A percentile compares a stretch with the other conserved stretches of the same genome.
phyloP scores from a whole-genome alignment of 2,888 invertebrate species.

The Lycocerus yunnanus region DNA sequence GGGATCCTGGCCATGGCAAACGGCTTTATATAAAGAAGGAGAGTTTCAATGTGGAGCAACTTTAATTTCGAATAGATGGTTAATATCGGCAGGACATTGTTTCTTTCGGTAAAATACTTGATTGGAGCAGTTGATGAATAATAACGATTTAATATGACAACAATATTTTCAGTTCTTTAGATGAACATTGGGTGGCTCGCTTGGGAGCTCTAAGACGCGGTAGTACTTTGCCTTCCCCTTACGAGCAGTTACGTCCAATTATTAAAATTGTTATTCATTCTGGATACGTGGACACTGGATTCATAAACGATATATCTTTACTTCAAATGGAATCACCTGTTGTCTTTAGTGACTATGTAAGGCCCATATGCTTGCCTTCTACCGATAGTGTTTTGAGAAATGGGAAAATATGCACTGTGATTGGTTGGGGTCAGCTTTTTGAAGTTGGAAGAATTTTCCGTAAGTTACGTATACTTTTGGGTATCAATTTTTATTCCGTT shows the following conservation, averaged over 20 bases:
- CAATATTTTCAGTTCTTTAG: slow-evolving; percentile 64
- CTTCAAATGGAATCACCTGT: slow-evolving; percentile 66
- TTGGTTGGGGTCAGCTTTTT: slow-evolving; percentile 82
- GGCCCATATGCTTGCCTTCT: slow-evolving; percentile 70
- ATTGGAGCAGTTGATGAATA: neutral
- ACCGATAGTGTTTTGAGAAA: slow-evolving; percentile 63
- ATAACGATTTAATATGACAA: neutral
- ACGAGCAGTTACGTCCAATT: slow-evolving; percentile 72
- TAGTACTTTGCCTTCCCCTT: slow-evolving; percentile 74
- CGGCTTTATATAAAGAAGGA: slow-evolving; percentile 82
- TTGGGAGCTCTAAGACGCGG: slow-evolving; percentile 75
- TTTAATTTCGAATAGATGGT: slow-evolving; percentile 71
- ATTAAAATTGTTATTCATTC: slow-evolving; percentile 72
- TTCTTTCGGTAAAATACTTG: slow-evolving; percentile 72
- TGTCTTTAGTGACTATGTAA: slow-evolving; percentile 64
- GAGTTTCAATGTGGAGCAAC: slow-evolving; percentile 85
- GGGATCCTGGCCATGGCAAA: slow-evolving; percentile 86
- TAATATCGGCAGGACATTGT: slow-evolving; percentile 81
- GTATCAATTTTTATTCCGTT: neutral
- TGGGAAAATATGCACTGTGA: slow-evolving; percentile 74
- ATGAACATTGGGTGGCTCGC: slow-evolving; percentile 81
- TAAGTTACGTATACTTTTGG: slow-evolving; percentile 56
- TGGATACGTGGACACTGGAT: slow-evolving; percentile 74
- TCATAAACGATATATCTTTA: slow-evolving; percentile 78
- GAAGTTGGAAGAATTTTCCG: slow-evolving; percentile 81